A percentile compares a stretch with the other conserved stretches of the same genome.
phyloP scores from a whole-genome alignment of 2,113 vertebrate genomes.

The Phodopus roborovskii region DNA sequence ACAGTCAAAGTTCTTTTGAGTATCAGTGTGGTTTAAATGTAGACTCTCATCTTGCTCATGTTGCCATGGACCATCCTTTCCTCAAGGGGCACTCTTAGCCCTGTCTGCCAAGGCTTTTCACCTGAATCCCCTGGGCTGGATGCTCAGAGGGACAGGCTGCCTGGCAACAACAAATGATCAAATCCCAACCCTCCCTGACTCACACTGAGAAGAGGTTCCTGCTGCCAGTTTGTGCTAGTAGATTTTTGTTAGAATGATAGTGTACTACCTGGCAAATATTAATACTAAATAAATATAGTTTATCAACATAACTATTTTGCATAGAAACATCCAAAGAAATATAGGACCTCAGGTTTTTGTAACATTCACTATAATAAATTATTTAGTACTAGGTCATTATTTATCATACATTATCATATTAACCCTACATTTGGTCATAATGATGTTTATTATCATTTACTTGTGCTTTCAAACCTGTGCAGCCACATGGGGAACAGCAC shows the following conservation, averaged over 20 bases:
- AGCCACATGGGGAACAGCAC: background rate
- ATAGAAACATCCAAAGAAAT: background rate
- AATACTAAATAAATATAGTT: background rate
- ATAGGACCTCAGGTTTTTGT: background rate
- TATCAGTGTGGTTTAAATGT: background rate
- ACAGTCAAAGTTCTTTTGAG: constrained; percentile 47
- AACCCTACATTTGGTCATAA: background rate
- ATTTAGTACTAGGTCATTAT: background rate
- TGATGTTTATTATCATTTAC: background rate
- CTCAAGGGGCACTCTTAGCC: background rate
- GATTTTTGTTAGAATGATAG: background rate
- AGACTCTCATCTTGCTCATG: accelerated
- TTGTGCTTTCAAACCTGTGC: background rate
- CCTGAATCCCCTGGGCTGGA: no score
- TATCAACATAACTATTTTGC: background rate
- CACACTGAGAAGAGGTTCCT: background rate
- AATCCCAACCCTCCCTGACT: background rate
- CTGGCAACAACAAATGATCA: accelerated
- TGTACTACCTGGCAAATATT: background rate
- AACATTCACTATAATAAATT: constrained; percentile 3
- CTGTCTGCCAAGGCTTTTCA: accelerated
- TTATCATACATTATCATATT: constrained; percentile 26
- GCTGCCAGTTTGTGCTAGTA: background rate
- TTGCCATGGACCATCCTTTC: background rate
- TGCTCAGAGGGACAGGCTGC: no score